Evolutionary conservation across 2,797 vertebrate species (phyloP).

Genomic region (Alca torda): DNA sequence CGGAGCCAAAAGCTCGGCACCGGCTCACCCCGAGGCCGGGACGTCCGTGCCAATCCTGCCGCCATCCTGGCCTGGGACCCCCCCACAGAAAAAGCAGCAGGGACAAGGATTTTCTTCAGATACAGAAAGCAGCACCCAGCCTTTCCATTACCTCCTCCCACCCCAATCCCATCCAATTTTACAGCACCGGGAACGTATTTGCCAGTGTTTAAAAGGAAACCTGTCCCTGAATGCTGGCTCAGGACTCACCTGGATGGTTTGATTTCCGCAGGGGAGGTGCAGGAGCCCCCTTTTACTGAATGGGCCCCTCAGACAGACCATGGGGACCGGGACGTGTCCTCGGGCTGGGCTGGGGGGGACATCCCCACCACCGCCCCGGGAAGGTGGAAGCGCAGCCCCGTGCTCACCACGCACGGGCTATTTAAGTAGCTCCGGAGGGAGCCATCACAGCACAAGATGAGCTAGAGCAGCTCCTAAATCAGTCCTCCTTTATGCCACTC

Average conservation of each 20-base stretch:
- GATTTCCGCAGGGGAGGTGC: background rate
- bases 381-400: background rate
- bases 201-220: background rate
- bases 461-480: background rate
- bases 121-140: background rate
- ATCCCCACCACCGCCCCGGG: accelerated
- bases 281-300: background rate
- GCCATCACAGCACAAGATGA: background rate
- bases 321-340: accelerated
- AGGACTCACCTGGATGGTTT: background rate
- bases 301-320: accelerated
- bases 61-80: background rate
- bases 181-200: background rate
- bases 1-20: background rate
- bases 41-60: accelerated
- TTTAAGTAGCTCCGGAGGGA: background rate
- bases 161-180: background rate
- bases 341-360: background rate
- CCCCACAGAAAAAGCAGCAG: background rate
- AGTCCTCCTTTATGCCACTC: background rate
- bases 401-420: background rate
- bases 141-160: background rate
- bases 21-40: too few relatives aligned
- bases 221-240: background rate
- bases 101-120: background rate